Conservation (phyloP, 2,113 vertebrate genomes). For the Electrona antarctica region DNA sequence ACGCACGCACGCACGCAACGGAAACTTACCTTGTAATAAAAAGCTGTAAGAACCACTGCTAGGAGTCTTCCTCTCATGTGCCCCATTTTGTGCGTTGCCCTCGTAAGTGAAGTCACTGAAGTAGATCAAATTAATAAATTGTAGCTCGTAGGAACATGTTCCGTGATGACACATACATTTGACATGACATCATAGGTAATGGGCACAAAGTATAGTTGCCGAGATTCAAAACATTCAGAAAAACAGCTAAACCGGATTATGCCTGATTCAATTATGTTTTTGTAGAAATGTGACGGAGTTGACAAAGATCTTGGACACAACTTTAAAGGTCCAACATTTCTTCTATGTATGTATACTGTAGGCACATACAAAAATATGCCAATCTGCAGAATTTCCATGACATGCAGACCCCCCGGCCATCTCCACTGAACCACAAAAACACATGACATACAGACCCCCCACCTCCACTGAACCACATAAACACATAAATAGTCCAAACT, state of each 20-base stretch:
- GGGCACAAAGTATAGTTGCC: no score
- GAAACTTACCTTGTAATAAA: constrained; percentile 45
- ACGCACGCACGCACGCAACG: background rate
- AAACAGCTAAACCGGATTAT: no score
- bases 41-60: constrained; percentile 9
- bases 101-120: background rate
- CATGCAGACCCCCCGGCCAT: background rate
- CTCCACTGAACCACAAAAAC: background rate
- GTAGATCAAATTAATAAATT: background rate
- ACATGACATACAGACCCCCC: background rate
- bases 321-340: no score
- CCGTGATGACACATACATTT: background rate
- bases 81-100: constrained; percentile 42
- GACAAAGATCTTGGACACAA: no score
- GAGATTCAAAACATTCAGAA: no score
- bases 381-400: background rate
- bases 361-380: no score
- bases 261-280: no score
- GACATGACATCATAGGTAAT: no score
- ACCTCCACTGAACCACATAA: background rate
- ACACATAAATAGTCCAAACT: background rate
- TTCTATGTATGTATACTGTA: no score
- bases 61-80: constrained; percentile 12
- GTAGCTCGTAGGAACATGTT: constrained; percentile 1
- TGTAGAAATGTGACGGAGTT: no score